Evolutionary conservation across 2,888 invertebrate species (phyloP), one percentile per base, ranked within the genome.

Genomic region (Ormia ochracea): DNA sequence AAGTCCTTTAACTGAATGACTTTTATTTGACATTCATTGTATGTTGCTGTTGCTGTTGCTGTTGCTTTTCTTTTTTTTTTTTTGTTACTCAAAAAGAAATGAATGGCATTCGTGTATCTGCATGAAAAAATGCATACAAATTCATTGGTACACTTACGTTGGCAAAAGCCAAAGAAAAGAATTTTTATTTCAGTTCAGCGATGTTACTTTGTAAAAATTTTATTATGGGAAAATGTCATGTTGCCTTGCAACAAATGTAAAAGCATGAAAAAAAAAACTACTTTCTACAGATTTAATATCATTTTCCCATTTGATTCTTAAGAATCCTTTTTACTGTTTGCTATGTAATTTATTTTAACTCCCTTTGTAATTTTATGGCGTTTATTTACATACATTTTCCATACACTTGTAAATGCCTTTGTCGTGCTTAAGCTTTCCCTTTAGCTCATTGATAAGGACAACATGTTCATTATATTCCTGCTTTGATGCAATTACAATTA

Each of bases 11-110:
- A 23, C 56, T 68, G 43, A 50, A 52, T 80, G 80, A 80, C 80
- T 80, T 80, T 80, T 80, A 80, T 80, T 80, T 80, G 80, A 80
- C 80, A 80, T 80, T 80, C 80, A 80, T 80, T 68, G 76, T 61
- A 65, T 52, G 38, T 14, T n/a, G n/a, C n/a, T n/a, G n/a, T n/a
- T n/a, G n/a, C n/a, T n/a, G n/a, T n/a, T n/a, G n/a, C n/a, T n/a
- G n/a, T n/a, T n/a, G n/a, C n/a, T n/a, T n/a, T n/a, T n/a, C n/a
- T 4, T 43, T 26, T 19, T 36, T 48, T 23, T 7, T 50, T 69
- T 12, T 21, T 28, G 1, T 28, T 4, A 36, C 21, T 6, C 23
- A 26, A n/a, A 58, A n/a, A n/a, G 48, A 73, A 74, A 74, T 28
- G 28, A 43, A 68, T 31, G n/a, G 14, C 50, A 31, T 21, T 33